phyloP scores from a whole-genome alignment of 2,888 invertebrate species.

The Scaptomyza flava region DNA sequence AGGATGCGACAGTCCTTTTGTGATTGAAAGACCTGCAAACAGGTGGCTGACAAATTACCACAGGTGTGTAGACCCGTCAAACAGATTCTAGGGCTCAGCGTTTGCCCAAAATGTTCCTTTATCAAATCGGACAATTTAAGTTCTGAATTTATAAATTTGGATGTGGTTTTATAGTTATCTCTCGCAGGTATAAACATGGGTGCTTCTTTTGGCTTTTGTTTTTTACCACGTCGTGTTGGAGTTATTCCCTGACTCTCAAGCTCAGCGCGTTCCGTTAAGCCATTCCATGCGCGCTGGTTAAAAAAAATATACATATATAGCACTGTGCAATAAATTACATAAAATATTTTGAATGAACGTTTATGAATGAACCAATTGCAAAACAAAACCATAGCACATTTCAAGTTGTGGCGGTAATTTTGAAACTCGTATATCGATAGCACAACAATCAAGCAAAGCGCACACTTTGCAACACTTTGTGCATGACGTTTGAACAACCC shows the following conservation, averaged over 20 bases:
- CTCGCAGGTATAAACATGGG: not conserved
- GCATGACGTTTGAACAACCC: slow-evolving; percentile 7
- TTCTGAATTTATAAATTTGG: slow-evolving; percentile 87
- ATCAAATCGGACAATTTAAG: slow-evolving; percentile 86
- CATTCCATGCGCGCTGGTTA: slow-evolving; percentile 86
- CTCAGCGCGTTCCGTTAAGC: slow-evolving; percentile 86
- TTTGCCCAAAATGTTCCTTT: slow-evolving; percentile 85
- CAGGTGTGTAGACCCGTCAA: slow-evolving; percentile 94
- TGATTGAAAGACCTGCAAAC: slow-evolving; percentile 88
- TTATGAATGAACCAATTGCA: not conserved
- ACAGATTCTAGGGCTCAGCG: slow-evolving; percentile 83
- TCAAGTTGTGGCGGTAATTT: not conserved
- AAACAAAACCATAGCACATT: not conserved
- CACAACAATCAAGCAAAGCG: not conserved
- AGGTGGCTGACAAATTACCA: slow-evolving; percentile 91
- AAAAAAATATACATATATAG: slow-evolving; percentile 11
- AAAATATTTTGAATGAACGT: not conserved
- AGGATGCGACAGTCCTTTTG: slow-evolving; percentile 86
- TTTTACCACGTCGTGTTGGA: slow-evolving; percentile 76
- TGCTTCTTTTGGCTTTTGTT: slow-evolving; percentile 38
- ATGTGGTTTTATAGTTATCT: slow-evolving; percentile 87
- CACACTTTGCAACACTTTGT: slow-evolving; percentile 18
- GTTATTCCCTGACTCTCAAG: slow-evolving; percentile 84
- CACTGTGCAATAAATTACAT: not conserved
- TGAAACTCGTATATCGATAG: not conserved